phyloP scores from a whole-genome alignment of 2,888 invertebrate genomes.

The Caenorhabditis angaria region DNA sequence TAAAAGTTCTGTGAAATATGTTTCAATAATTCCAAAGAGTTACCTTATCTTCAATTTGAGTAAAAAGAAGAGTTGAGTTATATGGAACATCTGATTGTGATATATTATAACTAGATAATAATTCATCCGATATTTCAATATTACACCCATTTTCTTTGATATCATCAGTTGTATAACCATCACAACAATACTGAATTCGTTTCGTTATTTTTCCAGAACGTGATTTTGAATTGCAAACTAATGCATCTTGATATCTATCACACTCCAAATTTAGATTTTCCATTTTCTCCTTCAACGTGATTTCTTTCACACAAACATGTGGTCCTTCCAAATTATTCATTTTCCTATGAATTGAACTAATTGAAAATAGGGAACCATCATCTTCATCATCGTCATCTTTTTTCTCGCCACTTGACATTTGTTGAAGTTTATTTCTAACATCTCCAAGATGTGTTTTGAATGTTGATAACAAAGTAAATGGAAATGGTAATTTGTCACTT shows the following conservation, averaged over 20 bases:
- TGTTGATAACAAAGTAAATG: too few species aligned
- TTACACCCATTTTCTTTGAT: slow-evolving; percentile 5
- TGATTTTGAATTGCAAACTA: neutral
- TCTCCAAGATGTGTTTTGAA: too few species aligned
- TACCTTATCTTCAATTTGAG: neutral
- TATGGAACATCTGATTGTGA: neutral
- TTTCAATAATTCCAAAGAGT: too few species aligned
- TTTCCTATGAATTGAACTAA: too few species aligned
- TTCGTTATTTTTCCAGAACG: neutral
- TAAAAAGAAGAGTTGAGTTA: neutral
- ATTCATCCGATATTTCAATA: slow-evolving; percentile 5
- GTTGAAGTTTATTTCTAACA: too few species aligned
- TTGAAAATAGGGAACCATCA: too few species aligned
- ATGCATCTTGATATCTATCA: neutral
- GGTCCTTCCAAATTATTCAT: neutral
- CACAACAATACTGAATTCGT: slow-evolving; percentile 11
- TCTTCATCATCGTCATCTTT: neutral
- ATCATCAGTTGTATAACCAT: slow-evolving; percentile 10
- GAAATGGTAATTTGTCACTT: too few species aligned
- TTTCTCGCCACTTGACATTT: too few species aligned
- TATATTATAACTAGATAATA: neutral
- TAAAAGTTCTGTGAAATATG: too few species aligned
- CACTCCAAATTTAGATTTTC: neutral
- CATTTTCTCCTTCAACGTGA: neutral
- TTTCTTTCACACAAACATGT: slow-evolving; percentile 7